Percentiles rank a stretch among this genome's conserved stretches.
Conservation (phyloP, 2,888 invertebrate genomes). For the Phortica okadai region DNA sequence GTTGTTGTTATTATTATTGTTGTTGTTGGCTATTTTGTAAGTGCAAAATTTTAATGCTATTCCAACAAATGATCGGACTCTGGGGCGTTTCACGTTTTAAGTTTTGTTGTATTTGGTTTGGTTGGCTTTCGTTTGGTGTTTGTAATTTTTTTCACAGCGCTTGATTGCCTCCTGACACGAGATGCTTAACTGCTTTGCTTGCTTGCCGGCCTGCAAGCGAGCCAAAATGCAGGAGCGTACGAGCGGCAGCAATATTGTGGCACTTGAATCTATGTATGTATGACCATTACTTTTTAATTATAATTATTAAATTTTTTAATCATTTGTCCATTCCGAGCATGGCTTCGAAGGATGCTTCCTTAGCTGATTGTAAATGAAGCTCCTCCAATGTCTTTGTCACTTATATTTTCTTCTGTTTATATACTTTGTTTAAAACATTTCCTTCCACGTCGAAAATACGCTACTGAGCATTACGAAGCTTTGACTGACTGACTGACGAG, state of each 20-base stretch:
- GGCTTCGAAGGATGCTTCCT: too few relatives aligned
- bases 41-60: constrained; percentile 36
- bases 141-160: constrained; percentile 46
- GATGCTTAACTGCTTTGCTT: constrained; percentile 57
- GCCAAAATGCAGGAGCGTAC: background rate
- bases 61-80: constrained; percentile 32
- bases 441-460: too few relatives aligned
- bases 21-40: constrained; percentile 29
- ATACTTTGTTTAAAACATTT: too few relatives aligned
- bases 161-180: constrained; percentile 68
- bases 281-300: too few relatives aligned
- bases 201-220: constrained; percentile 26
- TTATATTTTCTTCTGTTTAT: too few relatives aligned
- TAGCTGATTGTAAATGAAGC: too few relatives aligned
- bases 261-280: too few relatives aligned
- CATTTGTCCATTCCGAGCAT: too few relatives aligned
- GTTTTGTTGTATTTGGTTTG: constrained; percentile 42
- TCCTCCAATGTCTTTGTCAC: too few relatives aligned
- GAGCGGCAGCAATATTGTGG: background rate
- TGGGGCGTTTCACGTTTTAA: constrained; percentile 46
- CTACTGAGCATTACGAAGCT: too few relatives aligned
- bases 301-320: too few relatives aligned
- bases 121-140: constrained; percentile 30
- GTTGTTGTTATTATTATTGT: constrained; percentile 14
- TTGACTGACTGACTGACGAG: too few relatives aligned